Evolutionary conservation across 1,140 invertebrate species (phyloP).

Genomic region (Mya arenaria): DNA sequence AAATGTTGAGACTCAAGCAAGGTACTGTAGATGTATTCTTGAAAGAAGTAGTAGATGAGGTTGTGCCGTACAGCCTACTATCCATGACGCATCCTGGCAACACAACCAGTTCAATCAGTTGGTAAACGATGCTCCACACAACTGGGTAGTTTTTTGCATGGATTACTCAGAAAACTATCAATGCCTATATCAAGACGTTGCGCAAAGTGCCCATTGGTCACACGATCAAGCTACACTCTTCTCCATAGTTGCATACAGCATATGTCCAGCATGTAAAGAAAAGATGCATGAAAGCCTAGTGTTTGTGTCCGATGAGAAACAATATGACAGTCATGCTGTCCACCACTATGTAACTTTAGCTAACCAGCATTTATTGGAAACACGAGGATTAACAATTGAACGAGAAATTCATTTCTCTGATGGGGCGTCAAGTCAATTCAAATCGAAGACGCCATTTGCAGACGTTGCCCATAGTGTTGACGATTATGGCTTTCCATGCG

Average conservation of each 20-base stretch:
- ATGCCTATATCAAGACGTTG: slow-evolving; percentile 30
- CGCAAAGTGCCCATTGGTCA: slow-evolving; percentile 35
- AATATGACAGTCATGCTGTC: slow-evolving; percentile 50
- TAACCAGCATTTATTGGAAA: not conserved
- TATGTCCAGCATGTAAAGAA: slow-evolving; percentile 4
- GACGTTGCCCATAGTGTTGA: slow-evolving; percentile 3
- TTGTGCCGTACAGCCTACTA: not conserved
- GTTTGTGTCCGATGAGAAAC: no score
- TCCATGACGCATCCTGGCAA: slow-evolving; percentile 28
- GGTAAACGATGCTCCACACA: not conserved
- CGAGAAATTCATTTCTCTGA: slow-evolving; percentile 57
- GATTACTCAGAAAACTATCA: slow-evolving; percentile 40
- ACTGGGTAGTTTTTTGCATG: not conserved
- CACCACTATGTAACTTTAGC: no score
- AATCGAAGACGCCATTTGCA: slow-evolving; percentile 50
- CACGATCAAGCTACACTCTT: slow-evolving; percentile 27
- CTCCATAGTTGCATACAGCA: slow-evolving; percentile 13
- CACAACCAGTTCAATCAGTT: slow-evolving; percentile 23
- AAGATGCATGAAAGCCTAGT: slow-evolving; percentile 7
- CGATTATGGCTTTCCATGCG: slow-evolving; percentile 48
- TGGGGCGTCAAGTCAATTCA: slow-evolving; percentile 57
- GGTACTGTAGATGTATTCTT: not conserved
- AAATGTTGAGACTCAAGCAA: not conserved
- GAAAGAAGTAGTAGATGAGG: not conserved
- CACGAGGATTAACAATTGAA: slow-evolving; percentile 12